These are phyloP conservation scores for Anagrus nilaparvatae DNA, from an alignment of 1,140 invertebrate genomes.

Conservation along the genomic window DNA sequence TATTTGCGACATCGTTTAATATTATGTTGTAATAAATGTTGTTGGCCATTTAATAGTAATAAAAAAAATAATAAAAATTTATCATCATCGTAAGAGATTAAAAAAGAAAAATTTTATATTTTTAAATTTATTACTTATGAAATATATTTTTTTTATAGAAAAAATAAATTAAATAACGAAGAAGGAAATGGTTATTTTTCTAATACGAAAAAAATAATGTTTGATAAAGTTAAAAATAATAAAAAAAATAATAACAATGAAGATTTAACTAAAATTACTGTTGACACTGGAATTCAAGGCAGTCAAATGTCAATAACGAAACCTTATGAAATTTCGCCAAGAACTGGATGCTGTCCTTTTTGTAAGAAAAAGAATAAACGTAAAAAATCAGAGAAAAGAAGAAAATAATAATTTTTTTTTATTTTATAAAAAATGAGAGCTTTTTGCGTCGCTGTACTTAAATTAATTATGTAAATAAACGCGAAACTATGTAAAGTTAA, in stretches of 20 bases:
- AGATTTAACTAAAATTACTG: slow-evolving; percentile 14
- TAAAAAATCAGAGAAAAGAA: too few relatives aligned
- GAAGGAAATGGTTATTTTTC: slow-evolving; percentile 14
- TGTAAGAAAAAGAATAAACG: slow-evolving; percentile 32
- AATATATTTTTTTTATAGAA: background rate
- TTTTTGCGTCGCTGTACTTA: too few relatives aligned
- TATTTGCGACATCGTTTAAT: slow-evolving; percentile 23
- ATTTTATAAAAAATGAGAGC: too few relatives aligned
- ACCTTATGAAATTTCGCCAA: slow-evolving; percentile 3
- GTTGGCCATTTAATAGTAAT: slow-evolving; percentile 17
- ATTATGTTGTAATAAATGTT: slow-evolving; percentile 17
- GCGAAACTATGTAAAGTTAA: too few relatives aligned
- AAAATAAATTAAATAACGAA: slow-evolving; percentile 4
- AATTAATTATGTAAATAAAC: too few relatives aligned
- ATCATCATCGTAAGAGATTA: slow-evolving; percentile 3
- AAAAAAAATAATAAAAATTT: slow-evolving; percentile 11
- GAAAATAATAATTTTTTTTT: too few relatives aligned
- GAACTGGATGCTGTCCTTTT: slow-evolving; percentile 27
- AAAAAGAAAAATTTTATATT: slow-evolving; percentile 9
- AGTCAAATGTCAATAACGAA: background rate
- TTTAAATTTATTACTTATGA: background rate
- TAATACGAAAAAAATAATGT: slow-evolving; percentile 19
- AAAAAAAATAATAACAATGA: slow-evolving; percentile 18
- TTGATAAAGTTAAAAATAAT: slow-evolving; percentile 15
- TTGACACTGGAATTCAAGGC: slow-evolving; percentile 22